Evolutionary conservation across 2,113 vertebrate species (phyloP).

Genomic region (Myrmophylax atrothorax): DNA sequence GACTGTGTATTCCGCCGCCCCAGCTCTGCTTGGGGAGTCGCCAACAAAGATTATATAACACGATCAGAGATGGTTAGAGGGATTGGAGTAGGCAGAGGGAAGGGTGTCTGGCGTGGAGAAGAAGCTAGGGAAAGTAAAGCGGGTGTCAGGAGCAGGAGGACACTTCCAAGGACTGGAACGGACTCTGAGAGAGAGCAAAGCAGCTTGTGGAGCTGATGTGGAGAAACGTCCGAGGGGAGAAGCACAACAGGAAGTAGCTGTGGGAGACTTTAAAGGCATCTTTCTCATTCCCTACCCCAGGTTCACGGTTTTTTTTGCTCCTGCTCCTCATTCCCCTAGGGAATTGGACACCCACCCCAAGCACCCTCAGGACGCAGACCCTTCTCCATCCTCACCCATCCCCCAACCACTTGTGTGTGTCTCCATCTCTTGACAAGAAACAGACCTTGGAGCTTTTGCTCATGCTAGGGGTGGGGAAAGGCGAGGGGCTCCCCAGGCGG

Average conservation of each 20-base stretch:
- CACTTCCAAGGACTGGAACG: not conserved
- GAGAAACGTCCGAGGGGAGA: not conserved
- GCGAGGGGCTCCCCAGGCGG: not conserved
- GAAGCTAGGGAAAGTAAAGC: not conserved
- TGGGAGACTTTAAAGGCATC: not conserved
- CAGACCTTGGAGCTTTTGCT: constrained; percentile 37
- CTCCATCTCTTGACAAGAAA: constrained; percentile 33
- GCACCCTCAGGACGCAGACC: not conserved
- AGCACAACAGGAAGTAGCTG: not conserved
- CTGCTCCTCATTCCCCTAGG: not conserved
- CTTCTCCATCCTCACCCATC: not conserved
- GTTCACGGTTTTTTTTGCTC: not conserved
- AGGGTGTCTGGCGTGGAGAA: not conserved
- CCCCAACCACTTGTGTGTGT: not conserved
- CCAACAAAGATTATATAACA: not conserved
- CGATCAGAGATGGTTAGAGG: not conserved
- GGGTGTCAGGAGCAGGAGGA: fast-evolving
- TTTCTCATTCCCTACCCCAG: not conserved
- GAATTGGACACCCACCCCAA: not conserved
- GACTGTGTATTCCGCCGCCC: not conserved
- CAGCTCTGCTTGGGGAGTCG: not conserved
- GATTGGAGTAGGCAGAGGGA: not conserved
- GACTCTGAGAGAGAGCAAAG: not conserved
- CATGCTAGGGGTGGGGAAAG: constrained; percentile 10
- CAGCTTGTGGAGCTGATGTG: not conserved